phyloP scores from a whole-genome alignment of 2,113 vertebrate species.

The Etheostoma spectabile region DNA sequence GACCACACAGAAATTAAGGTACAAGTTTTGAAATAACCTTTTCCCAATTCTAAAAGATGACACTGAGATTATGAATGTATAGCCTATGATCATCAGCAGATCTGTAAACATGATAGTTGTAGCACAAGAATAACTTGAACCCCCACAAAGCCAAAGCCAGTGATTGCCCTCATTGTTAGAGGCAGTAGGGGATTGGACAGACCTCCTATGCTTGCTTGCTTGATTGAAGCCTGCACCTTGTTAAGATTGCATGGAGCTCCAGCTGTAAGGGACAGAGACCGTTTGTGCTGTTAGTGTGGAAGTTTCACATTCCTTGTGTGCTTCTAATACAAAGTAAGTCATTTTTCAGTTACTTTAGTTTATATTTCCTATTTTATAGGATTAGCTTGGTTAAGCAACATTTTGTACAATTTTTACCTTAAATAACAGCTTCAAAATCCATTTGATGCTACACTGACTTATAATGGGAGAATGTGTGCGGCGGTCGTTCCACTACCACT shows the following conservation, averaged over 20 bases:
- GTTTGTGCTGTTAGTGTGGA: neutral
- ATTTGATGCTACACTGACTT: no score
- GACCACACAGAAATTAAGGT: neutral
- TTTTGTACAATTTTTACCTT: no score
- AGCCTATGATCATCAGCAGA: neutral
- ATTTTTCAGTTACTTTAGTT: neutral
- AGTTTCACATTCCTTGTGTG: neutral
- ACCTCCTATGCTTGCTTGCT: neutral
- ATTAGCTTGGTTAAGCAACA: neutral
- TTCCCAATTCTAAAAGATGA: no score
- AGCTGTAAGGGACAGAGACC: neutral
- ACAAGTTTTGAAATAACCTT: neutral
- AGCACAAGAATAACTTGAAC: neutral
- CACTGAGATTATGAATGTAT: neutral
- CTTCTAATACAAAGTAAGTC: no score
- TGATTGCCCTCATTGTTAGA: neutral
- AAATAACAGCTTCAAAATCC: no score
- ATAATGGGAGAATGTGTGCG: no score
- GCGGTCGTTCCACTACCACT: no score
- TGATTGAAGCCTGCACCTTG: neutral
- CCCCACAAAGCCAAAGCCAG: neutral
- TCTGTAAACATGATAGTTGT: neutral
- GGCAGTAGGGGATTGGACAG: neutral
- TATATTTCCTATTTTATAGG: neutral
- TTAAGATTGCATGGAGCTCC: neutral